Evolutionary conservation across 2,888 invertebrate genomes (phyloP).

Genomic region (Eupithecia tripunctaria): DNA sequence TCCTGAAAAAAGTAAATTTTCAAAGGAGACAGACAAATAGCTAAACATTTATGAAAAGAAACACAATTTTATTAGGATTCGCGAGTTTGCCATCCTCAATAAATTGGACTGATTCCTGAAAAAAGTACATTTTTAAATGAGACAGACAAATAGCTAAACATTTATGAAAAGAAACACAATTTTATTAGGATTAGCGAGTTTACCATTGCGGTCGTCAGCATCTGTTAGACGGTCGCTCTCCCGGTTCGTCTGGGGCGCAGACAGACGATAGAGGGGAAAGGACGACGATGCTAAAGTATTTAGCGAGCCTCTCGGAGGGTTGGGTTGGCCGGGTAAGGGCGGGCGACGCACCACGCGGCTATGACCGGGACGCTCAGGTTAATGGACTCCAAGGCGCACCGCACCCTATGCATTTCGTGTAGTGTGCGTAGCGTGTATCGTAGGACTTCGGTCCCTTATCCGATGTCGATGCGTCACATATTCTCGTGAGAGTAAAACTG

Average conservation of each 20-base stretch:
- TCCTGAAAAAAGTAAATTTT: background rate
- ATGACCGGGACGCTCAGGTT: conserved; percentile 55
- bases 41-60: conserved; percentile 10
- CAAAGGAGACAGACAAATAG: conserved; percentile 3
- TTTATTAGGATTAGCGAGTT: conserved; percentile 34
- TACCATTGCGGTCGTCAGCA: conserved; percentile 40
- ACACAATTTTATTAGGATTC: conserved; percentile 27
- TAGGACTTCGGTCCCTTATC: conserved; percentile 40
- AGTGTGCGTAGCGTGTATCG: conserved; percentile 32
- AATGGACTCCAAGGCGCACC: conserved; percentile 53
- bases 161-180: conserved; percentile 15
- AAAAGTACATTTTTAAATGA: background rate
- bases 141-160: conserved; percentile 8
- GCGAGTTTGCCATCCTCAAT: conserved; percentile 40
- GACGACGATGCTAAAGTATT: conserved; percentile 64
- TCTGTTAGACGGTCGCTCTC: conserved; percentile 51
- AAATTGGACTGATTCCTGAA: background rate
- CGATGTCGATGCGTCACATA: conserved; percentile 28
- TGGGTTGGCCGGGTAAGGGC: conserved; percentile 56
- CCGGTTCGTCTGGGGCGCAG: conserved; percentile 55
- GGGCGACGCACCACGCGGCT: conserved; percentile 47
- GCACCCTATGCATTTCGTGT: conserved; percentile 44
- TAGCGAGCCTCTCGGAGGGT: conserved; percentile 57
- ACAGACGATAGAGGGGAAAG: conserved; percentile 57
- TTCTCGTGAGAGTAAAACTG: conserved; percentile 14